A percentile compares a stretch with the other conserved stretches of the same genome.
These are phyloP conservation scores for Andrena camellia DNA, from an alignment of 2,888 invertebrate genomes.

Conservation along the genomic window DNA sequence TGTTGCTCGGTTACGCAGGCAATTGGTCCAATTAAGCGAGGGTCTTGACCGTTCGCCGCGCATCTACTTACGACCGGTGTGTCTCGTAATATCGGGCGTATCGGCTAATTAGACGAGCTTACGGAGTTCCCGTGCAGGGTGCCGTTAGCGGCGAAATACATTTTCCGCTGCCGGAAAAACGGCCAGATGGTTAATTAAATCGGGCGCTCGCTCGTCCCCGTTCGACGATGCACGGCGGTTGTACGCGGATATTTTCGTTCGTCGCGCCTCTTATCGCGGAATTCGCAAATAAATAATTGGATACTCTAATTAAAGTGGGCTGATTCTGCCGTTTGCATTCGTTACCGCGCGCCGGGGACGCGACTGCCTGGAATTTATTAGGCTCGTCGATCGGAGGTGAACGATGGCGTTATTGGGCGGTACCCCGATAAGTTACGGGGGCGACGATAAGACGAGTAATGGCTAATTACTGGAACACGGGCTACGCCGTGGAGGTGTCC, in stretches of 20 bases:
- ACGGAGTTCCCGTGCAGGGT: conserved; percentile 2
- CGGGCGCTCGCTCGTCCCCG: conserved; percentile 11
- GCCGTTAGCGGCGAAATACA: conserved; percentile 40
- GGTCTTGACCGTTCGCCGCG: not conserved
- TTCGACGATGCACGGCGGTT: not conserved
- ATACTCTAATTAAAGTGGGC: conserved; percentile 47
- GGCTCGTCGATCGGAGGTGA: conserved; percentile 14
- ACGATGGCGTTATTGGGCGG: conserved; percentile 32
- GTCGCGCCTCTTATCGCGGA: conserved; percentile 35
- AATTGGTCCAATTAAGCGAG: conserved; percentile 17
- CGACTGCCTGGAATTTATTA: conserved; percentile 27
- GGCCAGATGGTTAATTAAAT: conserved; percentile 41
- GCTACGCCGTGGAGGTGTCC: not conserved
- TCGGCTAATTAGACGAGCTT: conserved; percentile 32
- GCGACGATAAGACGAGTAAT: conserved; percentile 33
- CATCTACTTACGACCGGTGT: not conserved
- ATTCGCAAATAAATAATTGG: conserved; percentile 54
- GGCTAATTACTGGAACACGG: conserved; percentile 39
- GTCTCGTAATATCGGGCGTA: conserved; percentile 15
- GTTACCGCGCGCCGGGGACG: conserved; percentile 8
- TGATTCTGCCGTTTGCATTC: conserved; percentile 17
- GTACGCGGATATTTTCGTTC: conserved; percentile 12
- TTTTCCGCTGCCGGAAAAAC: conserved; percentile 46
- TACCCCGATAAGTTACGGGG: conserved; percentile 4
- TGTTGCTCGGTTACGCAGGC: conserved; percentile 4